Conservation (phyloP, 2,797 vertebrate species). For the Rhabdophis nuchalis region DNA sequence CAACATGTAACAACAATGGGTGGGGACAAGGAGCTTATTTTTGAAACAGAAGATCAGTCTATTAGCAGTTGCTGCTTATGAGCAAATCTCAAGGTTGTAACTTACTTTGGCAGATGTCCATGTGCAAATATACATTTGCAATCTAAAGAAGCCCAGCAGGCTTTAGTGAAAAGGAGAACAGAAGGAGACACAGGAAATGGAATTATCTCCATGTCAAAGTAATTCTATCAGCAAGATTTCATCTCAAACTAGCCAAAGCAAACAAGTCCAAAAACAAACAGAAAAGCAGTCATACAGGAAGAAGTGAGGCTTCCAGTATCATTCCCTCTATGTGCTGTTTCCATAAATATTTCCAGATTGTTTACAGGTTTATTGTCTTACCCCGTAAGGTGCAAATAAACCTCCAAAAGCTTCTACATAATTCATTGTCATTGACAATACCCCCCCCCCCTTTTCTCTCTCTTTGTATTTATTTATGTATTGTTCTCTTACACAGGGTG, state of each 20-base stretch:
- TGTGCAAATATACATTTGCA: slow-evolving; percentile 42
- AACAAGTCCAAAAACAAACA: slow-evolving; percentile 60
- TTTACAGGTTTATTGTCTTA: slow-evolving; percentile 67
- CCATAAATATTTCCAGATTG: slow-evolving; percentile 57
- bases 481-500: not conserved
- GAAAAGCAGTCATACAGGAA: slow-evolving; percentile 54
- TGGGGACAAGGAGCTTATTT: slow-evolving; percentile 11
- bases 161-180: slow-evolving; percentile 19
- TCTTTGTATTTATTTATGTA: not conserved
- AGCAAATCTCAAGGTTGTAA: slow-evolving; percentile 40
- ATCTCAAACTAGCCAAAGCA: slow-evolving; percentile 66
- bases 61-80: slow-evolving; percentile 40
- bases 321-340: slow-evolving; percentile 51
- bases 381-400: slow-evolving; percentile 35
- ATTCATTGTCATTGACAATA: slow-evolving; percentile 53
- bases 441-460: not conserved
- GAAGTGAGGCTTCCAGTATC: slow-evolving; percentile 60
- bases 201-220: slow-evolving; percentile 50
- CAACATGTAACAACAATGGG: slow-evolving; percentile 4
- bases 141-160: slow-evolving; percentile 27
- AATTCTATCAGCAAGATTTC: slow-evolving; percentile 56
- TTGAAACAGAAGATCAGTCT: slow-evolving; percentile 26
- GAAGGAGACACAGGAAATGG: slow-evolving; percentile 47
- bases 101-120: not conserved
- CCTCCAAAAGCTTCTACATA: slow-evolving; percentile 50